Evolutionary conservation across 2,888 invertebrate species (phyloP).

Genomic region (Colostygia pectinataria): DNA sequence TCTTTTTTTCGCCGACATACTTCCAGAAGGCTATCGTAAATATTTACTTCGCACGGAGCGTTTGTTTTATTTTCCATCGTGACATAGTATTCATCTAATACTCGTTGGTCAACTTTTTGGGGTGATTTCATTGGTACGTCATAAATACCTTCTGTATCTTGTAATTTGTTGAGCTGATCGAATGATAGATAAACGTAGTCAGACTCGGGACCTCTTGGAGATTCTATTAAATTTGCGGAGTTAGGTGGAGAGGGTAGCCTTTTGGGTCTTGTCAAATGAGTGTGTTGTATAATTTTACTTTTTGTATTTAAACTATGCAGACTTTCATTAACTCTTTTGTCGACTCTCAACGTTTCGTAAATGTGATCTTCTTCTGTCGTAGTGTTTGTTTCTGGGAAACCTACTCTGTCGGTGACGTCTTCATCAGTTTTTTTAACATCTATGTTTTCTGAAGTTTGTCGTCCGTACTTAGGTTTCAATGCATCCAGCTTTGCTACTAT

Average conservation of each 20-base stretch:
- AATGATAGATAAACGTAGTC: conserved; percentile 79
- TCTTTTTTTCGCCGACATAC: conserved; percentile 69
- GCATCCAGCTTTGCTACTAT: conserved; percentile 66
- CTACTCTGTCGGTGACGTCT: conserved; percentile 38
- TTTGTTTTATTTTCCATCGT: conserved; percentile 61
- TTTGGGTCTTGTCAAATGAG: conserved; percentile 55
- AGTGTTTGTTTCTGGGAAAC: conserved; percentile 43
- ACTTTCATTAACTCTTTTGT: conserved; percentile 56
- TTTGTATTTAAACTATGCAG: conserved; percentile 56
- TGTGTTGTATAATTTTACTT: conserved; percentile 64
- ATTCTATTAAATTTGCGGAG: conserved; percentile 38
- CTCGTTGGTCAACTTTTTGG: conserved; percentile 50
- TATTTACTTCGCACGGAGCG: conserved; percentile 49
- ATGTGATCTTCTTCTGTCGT: conserved; percentile 80
- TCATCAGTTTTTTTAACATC: conserved; percentile 36
- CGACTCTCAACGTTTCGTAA: conserved; percentile 83
- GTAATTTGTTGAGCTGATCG: conserved; percentile 59
- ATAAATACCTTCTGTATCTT: conserved; percentile 66
- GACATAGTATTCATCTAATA: conserved; percentile 61
- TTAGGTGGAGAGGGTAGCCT: conserved; percentile 65
- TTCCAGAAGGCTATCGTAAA: conserved; percentile 70
- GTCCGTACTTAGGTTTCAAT: conserved; percentile 64
- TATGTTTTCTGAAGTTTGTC: conserved; percentile 66
- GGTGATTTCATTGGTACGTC: conserved; percentile 70
- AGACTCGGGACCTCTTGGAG: conserved; percentile 68